Percentiles rank a stretch among this genome's conserved stretches.
These are phyloP conservation scores for Pandemis cinnamomeana DNA, from an alignment of 2,888 invertebrate genomes.

Conservation along the genomic window DNA sequence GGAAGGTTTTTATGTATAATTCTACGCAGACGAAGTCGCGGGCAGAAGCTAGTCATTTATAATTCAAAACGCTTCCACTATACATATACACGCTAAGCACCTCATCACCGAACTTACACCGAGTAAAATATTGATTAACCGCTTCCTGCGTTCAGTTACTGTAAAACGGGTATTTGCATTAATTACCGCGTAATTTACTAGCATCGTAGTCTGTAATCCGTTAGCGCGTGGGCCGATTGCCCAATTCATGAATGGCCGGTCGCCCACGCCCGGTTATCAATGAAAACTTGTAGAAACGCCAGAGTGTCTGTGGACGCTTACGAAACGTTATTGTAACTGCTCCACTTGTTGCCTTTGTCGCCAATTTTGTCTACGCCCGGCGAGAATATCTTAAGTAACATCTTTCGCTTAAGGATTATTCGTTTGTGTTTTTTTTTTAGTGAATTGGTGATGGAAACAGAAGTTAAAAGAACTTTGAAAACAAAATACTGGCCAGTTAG, in stretches of 20 bases:
- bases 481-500: too few species aligned
- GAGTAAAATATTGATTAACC: slow-evolving; percentile 51
- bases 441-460: too few species aligned
- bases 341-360: slow-evolving; percentile 50
- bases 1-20: too few species aligned
- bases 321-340: slow-evolving; percentile 70
- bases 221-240: slow-evolving; percentile 77
- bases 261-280: slow-evolving; percentile 76
- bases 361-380: slow-evolving; percentile 21
- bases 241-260: slow-evolving; percentile 80
- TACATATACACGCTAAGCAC: neutral
- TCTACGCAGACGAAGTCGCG: too few species aligned
- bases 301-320: slow-evolving; percentile 68
- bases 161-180: slow-evolving; percentile 69
- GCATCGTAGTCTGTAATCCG: slow-evolving; percentile 59
- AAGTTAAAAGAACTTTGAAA: too few species aligned
- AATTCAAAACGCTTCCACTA: neutral
- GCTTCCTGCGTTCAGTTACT: slow-evolving; percentile 65
- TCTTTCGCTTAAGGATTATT: neutral
- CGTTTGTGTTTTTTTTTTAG: too few species aligned
- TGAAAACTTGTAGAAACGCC: slow-evolving; percentile 74
- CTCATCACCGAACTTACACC: slow-evolving; percentile 1
- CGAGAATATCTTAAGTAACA: neutral
- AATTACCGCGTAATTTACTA: slow-evolving; percentile 76
- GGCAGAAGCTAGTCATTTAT: too few species aligned